phyloP scores from a whole-genome alignment of 2,888 invertebrate species.

The Nemoura dubitans region DNA sequence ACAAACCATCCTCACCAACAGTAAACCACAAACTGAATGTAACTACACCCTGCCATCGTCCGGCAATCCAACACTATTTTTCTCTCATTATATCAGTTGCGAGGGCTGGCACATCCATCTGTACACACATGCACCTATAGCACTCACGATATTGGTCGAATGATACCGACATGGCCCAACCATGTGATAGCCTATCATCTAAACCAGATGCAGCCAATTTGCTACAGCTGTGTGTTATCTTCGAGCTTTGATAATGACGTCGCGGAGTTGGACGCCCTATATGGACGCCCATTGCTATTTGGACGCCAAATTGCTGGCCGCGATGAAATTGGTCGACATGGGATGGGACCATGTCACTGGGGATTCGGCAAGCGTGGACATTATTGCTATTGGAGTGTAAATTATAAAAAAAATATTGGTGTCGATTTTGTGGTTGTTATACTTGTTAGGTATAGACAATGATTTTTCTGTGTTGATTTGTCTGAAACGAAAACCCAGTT shows the following conservation, averaged over 20 bases:
- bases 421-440: not conserved
- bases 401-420: not conserved
- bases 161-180: not conserved
- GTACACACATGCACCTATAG: not conserved
- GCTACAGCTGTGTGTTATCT: not conserved
- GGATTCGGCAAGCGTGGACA: not conserved
- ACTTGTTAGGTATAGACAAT: no score
- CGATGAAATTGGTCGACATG: no score
- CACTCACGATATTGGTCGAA: not conserved
- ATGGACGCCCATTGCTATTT: not conserved
- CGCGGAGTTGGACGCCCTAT: not conserved
- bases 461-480: no score
- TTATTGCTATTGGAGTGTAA: not conserved
- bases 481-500: no score
- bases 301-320: no score
- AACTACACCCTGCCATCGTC: no score
- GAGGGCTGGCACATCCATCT: not conserved
- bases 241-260: not conserved
- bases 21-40: no score
- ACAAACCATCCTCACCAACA: no score
- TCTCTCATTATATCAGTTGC: not conserved
- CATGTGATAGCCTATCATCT: not conserved
- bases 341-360: not conserved
- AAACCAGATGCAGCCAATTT: not conserved
- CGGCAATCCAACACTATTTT: no score